phyloP scores from a whole-genome alignment of 2,113 vertebrate genomes.

The Chlamydotis undulata region DNA sequence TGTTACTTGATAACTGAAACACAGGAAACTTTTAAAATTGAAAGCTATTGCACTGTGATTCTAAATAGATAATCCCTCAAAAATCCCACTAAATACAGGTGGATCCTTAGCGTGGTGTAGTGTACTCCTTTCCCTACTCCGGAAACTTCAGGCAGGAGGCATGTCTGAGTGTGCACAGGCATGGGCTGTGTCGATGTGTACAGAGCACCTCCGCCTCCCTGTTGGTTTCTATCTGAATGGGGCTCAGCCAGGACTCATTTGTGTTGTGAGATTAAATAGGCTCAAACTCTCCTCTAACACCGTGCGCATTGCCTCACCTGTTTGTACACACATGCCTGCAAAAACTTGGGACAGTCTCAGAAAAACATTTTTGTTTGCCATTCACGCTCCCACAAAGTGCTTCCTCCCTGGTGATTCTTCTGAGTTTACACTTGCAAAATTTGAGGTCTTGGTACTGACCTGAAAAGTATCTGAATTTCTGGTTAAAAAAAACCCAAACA shows the following conservation, averaged over 20 bases:
- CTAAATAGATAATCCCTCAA: neutral
- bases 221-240: neutral
- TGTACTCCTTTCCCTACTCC: neutral
- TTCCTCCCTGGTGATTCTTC: neutral
- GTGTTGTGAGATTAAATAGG: neutral
- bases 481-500: neutral
- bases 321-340: accelerated
- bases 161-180: neutral
- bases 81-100: neutral
- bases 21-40: neutral
- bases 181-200: neutral
- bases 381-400: neutral
- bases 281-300: neutral
- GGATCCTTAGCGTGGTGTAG: neutral
- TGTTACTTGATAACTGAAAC: neutral
- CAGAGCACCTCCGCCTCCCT: neutral
- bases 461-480: neutral
- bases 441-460: neutral
- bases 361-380: neutral
- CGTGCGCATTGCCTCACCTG: neutral
- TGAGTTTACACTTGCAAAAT: neutral
- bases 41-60: neutral
- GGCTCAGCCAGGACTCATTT: neutral
- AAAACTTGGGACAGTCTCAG: neutral
- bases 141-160: neutral